A percentile compares a stretch with the other conserved stretches of the same genome.
These are phyloP conservation scores for Parnassius orleans DNA, from an alignment of 2,888 invertebrate species.

Conservation along the genomic window DNA sequence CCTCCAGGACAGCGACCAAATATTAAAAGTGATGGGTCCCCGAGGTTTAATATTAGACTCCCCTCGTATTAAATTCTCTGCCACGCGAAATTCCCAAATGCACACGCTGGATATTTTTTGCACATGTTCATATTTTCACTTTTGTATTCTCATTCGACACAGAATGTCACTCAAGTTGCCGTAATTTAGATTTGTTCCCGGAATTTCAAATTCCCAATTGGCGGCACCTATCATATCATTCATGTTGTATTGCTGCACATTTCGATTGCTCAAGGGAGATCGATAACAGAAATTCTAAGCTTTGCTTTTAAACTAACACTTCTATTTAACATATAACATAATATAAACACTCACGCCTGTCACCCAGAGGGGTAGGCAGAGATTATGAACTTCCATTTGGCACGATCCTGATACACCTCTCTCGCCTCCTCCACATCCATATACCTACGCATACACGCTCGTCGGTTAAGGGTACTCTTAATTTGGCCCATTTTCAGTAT, in stretches of 20 bases:
- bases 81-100: slow-evolving; percentile 81
- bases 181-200: slow-evolving; percentile 54
- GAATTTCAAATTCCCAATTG: slow-evolving; percentile 43
- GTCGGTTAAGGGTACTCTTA: too few relatives aligned
- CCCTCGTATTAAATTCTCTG: slow-evolving; percentile 80
- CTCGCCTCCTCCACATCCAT: too few relatives aligned
- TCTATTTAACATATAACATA: too few relatives aligned
- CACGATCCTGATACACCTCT: too few relatives aligned
- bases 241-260: slow-evolving; percentile 25
- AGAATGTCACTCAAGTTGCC: slow-evolving; percentile 66
- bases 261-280: slow-evolving; percentile 18
- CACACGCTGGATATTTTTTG: slow-evolving; percentile 79
- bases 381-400: too few relatives aligned
- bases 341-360: too few relatives aligned
- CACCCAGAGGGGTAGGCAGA: too few relatives aligned
- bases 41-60: slow-evolving; percentile 79
- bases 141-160: slow-evolving; percentile 75
- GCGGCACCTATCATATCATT: slow-evolving; percentile 22
- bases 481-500: too few relatives aligned
- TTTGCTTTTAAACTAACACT: neutral
- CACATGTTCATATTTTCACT: slow-evolving; percentile 77
- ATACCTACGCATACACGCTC: too few relatives aligned
- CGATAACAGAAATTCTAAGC: slow-evolving; percentile 6
- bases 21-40: slow-evolving; percentile 82
- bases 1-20: slow-evolving; percentile 77